Conservation (phyloP, 2,888 invertebrate genomes). For the Sminthurides aquaticus region DNA sequence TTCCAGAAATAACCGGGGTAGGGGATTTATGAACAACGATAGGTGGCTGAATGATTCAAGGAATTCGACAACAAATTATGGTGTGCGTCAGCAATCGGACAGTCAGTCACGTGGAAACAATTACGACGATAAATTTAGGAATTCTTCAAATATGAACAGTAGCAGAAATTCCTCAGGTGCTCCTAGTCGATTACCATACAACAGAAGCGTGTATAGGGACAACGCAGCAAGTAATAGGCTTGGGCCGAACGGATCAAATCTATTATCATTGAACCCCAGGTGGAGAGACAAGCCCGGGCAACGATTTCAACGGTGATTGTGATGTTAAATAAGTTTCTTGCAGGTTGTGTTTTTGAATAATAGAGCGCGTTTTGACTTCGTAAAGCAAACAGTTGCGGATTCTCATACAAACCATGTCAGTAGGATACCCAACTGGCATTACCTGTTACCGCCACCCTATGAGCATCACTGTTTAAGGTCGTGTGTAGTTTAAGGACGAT, state of each 20-base stretch:
- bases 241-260: constrained; percentile 4
- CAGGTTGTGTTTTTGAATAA: too few relatives aligned
- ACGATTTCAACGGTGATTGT: constrained; percentile 14
- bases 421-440: too few relatives aligned
- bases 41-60: constrained; percentile 21
- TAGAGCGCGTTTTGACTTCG: too few relatives aligned
- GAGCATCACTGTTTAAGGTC: too few relatives aligned
- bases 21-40: constrained; percentile 22
- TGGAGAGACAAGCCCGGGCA: constrained; percentile 18
- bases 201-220: constrained; percentile 18
- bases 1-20: constrained; percentile 21
- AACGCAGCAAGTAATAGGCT: constrained; percentile 8
- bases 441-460: too few relatives aligned
- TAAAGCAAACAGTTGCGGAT: too few relatives aligned
- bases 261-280: not conserved
- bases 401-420: too few relatives aligned
- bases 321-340: too few relatives aligned
- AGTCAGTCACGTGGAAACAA: constrained; percentile 14
- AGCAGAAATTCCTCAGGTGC: constrained; percentile 11
- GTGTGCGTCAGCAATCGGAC: constrained; percentile 13
- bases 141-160: constrained; percentile 10
- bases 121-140: constrained; percentile 26
- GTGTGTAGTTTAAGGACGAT: too few relatives aligned
- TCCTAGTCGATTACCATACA: constrained; percentile 16
- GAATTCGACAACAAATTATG: not conserved